Evolutionary conservation across 2,797 vertebrate genomes (phyloP).

Genomic region (Hapalemur alaotrensis): DNA sequence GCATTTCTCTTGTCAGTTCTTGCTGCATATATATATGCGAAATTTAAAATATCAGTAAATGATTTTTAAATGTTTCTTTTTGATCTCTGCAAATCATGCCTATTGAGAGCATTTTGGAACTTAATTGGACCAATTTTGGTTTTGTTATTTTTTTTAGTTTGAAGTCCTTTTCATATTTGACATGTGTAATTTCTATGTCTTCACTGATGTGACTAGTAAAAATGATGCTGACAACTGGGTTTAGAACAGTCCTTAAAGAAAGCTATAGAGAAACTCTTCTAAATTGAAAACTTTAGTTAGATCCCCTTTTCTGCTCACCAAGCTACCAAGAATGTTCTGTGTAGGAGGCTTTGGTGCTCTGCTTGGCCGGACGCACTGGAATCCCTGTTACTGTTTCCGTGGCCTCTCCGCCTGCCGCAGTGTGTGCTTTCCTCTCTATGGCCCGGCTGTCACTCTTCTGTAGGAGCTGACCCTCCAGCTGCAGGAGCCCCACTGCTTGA

Average conservation of each 20-base stretch:
- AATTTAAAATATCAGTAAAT: neutral
- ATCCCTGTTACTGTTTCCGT: neutral
- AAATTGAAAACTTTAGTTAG: neutral
- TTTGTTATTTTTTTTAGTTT: neutral
- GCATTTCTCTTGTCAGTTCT: neutral
- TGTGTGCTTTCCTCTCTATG: neutral
- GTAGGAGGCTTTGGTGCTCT: neutral
- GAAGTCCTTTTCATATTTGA: neutral
- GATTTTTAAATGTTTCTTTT: neutral
- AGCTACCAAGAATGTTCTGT: neutral
- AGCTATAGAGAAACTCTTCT: neutral
- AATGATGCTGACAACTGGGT: neutral
- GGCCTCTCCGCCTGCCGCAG: neutral
- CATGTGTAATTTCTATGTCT: neutral
- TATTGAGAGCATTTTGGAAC: neutral
- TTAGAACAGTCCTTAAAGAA: neutral
- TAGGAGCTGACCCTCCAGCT: rapidly evolving
- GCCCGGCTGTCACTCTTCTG: too few species aligned
- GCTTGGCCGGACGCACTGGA: neutral
- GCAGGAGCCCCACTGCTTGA: neutral
- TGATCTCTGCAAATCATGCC: neutral
- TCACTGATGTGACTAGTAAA: neutral
- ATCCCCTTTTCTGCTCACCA: neutral
- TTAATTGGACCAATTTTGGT: neutral
- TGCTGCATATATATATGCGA: neutral